Evolutionary conservation across 1,140 invertebrate genomes (phyloP), one percentile per base, ranked within the genome.

Genomic region (Plectrocnemia conspersa): DNA sequence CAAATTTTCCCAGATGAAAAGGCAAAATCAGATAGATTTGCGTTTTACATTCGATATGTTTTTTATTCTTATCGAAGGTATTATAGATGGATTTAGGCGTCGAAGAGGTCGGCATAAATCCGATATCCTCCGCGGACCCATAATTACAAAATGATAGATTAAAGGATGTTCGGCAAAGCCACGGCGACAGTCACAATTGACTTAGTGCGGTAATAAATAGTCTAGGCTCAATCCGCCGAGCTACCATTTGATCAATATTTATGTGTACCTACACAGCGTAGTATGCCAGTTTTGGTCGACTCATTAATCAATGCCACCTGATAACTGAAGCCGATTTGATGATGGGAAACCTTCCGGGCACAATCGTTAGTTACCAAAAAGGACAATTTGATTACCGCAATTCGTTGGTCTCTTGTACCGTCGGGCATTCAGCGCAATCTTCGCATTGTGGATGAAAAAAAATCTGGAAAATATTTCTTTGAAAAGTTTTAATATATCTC

Each of bases 301-400:
- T 29, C 57, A 59, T 59, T 59, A 59, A 48, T 59, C 57, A 59
- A 54, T 48, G 52, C 52, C 52, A 50, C 23, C 16, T 35, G 42
- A 41, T 40, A 49, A 53, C 27, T 32, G 24, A 15, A 45, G 11
- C 44, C 15, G 44, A 47, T 47, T 47, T 19, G 46, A 23, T 22
- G 27, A 35, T 22, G 46, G 23, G 35, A 15, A 23, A 36, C 15
- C 29, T 35, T 36, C 46, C 13, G 22, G n/a, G 13, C 47, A 23
- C 33, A 47, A 47, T 47, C 44, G 33, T 47, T 47, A 47, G 23
- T 9, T 11, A 24, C 4, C 32, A 24, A 48, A 25, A 38, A 50
- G 45, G 47, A 50, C 47, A 35, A 50, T 50, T 50, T 50, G 47
- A 50, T 50, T 36, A 13, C 33, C 32, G 22, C 15, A 9, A 4